Evolutionary conservation across 2,888 invertebrate genomes (phyloP).

Genomic region (Luperina testacea): DNA sequence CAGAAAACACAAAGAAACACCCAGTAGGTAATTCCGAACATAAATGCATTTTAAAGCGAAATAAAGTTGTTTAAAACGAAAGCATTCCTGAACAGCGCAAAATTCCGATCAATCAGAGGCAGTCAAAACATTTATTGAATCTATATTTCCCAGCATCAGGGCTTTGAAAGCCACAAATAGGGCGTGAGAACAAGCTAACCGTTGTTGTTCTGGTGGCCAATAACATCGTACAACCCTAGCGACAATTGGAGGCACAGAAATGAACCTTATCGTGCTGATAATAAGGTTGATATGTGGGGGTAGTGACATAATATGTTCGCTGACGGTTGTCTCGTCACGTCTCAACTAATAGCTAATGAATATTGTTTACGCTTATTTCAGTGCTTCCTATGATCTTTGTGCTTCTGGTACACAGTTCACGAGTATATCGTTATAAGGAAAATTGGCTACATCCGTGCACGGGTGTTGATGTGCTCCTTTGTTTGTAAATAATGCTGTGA

Average conservation of each 20-base stretch:
- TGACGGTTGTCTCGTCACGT: slow-evolving; percentile 75
- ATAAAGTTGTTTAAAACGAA: slow-evolving; percentile 30
- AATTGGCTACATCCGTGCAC: slow-evolving; percentile 59
- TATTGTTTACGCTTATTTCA: slow-evolving; percentile 70
- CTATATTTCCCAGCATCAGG: slow-evolving; percentile 72
- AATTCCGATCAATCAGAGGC: slow-evolving; percentile 63
- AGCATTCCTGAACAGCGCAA: slow-evolving; percentile 27
- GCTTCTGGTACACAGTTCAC: slow-evolving; percentile 53
- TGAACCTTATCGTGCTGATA: slow-evolving; percentile 64
- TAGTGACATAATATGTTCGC: slow-evolving; percentile 56
- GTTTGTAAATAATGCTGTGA: slow-evolving; percentile 56
- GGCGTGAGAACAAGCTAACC: slow-evolving; percentile 81
- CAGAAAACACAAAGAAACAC: slow-evolving; percentile 30
- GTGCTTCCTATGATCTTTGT: slow-evolving; percentile 72
- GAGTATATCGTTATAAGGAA: slow-evolving; percentile 54
- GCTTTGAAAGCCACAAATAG: slow-evolving; percentile 79
- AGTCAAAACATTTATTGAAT: slow-evolving; percentile 73
- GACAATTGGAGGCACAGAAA: slow-evolving; percentile 55
- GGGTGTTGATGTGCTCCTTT: slow-evolving; percentile 45
- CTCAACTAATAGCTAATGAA: slow-evolving; percentile 82
- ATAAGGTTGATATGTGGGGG: slow-evolving; percentile 63
- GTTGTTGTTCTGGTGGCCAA: slow-evolving; percentile 74
- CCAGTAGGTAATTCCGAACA: neutral
- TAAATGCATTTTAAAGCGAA: slow-evolving; percentile 27
- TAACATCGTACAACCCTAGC: slow-evolving; percentile 69